Conservation (phyloP, 2,113 vertebrate genomes). For the Manacus vitellinus region DNA sequence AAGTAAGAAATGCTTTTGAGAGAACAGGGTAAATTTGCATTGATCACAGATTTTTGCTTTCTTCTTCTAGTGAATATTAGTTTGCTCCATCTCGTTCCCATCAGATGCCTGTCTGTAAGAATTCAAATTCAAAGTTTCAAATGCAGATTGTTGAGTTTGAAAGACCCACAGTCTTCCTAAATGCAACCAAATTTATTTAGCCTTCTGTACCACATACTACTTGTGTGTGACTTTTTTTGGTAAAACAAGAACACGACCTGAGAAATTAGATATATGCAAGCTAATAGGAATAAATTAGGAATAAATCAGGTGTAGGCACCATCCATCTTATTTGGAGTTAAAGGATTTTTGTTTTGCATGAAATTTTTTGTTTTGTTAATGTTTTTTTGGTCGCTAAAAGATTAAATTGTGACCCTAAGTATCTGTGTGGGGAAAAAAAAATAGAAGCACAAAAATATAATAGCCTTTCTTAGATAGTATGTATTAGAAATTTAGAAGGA, state of each 20-base stretch:
- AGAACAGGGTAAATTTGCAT: background rate
- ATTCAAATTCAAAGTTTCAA: background rate
- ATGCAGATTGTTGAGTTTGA: background rate
- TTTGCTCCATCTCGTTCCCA: background rate
- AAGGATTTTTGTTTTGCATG: background rate
- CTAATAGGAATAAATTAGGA: background rate
- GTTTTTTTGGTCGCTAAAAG: background rate
- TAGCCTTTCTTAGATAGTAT: background rate
- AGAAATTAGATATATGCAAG: background rate
- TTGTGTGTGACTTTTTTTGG: background rate
- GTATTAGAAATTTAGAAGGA: background rate
- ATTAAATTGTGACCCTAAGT: background rate
- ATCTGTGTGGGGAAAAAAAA: background rate
- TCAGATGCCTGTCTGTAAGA: background rate
- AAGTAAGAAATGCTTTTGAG: background rate
- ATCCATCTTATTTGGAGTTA: background rate
- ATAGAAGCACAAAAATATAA: rapidly evolving
- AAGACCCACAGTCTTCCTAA: background rate
- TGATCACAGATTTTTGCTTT: background rate
- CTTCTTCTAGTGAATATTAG: background rate
- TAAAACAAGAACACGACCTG: background rate
- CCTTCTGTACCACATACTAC: rapidly evolving
- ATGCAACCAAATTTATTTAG: background rate
- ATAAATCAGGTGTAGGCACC: background rate
- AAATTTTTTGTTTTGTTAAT: background rate